phyloP scores from a whole-genome alignment of 2,113 vertebrate species.

The Edolisoma coerulescens region DNA sequence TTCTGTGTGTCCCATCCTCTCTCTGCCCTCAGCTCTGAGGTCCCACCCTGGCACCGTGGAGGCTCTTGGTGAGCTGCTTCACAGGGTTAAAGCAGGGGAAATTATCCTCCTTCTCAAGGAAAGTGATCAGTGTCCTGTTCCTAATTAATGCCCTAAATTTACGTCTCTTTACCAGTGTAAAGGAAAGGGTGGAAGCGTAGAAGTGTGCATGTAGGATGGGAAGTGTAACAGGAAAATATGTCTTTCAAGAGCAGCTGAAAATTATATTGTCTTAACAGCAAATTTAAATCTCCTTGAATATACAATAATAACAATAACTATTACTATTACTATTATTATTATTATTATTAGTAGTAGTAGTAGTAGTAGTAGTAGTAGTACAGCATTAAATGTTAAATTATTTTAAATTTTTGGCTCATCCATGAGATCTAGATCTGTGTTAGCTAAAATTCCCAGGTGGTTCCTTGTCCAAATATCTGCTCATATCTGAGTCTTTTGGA shows the following conservation, averaged over 20 bases:
- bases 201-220: not conserved
- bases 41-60: not conserved
- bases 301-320: no score
- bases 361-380: no score
- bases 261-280: not conserved
- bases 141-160: not conserved
- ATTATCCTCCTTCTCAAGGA: not conserved
- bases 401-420: not conserved
- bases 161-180: not conserved
- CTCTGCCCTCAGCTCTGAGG: not conserved
- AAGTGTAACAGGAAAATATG: not conserved
- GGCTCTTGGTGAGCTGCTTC: not conserved
- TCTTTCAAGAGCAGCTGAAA: not conserved
- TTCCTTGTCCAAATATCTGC: not conserved
- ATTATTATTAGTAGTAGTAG: no score
- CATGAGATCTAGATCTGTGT: not conserved
- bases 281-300: not conserved
- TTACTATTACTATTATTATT: no score
- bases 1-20: not conserved
- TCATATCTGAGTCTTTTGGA: not conserved
- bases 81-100: not conserved
- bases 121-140: not conserved
- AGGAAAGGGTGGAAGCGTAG: not conserved
- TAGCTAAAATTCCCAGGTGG: not conserved
- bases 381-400: not conserved